Evolutionary conservation across 2,113 vertebrate species (phyloP).

Genomic region (Sialia sialis): DNA sequence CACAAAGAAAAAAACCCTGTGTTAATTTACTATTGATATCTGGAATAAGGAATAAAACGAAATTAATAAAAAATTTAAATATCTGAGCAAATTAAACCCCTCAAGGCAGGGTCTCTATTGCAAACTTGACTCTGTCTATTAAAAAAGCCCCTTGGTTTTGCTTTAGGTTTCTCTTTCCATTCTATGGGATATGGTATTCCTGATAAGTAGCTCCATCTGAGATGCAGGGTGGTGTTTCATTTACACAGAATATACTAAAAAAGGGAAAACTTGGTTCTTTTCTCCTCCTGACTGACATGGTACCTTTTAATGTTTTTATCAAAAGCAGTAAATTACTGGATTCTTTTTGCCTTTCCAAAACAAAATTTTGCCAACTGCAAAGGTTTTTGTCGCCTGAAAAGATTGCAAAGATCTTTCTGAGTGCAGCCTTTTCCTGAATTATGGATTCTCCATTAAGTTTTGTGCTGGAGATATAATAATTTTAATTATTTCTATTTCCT

Average conservation of each 20-base stretch:
- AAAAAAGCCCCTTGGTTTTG: background rate
- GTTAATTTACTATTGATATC: background rate
- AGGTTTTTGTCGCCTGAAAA: background rate
- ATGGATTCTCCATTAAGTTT: background rate
- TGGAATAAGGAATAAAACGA: background rate
- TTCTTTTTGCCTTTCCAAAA: background rate
- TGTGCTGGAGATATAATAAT: background rate
- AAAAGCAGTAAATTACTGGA: background rate
- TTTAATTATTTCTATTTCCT: background rate
- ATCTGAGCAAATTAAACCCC: background rate
- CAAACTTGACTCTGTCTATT: background rate
- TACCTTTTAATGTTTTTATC: background rate
- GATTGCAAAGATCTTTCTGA: background rate
- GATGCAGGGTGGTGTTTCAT: background rate
- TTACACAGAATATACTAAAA: background rate
- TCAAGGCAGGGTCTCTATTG: background rate
- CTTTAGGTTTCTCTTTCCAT: background rate
- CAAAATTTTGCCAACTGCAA: background rate
- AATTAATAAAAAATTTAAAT: background rate
- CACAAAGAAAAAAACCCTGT: rapidly evolving
- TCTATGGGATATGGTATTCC: background rate
- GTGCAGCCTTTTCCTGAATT: background rate
- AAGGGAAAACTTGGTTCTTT: background rate
- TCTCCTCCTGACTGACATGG: background rate
- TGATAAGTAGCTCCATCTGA: background rate